Evolutionary conservation across 2,888 invertebrate genomes (phyloP).

Genomic region (Isoperla grammatica): DNA sequence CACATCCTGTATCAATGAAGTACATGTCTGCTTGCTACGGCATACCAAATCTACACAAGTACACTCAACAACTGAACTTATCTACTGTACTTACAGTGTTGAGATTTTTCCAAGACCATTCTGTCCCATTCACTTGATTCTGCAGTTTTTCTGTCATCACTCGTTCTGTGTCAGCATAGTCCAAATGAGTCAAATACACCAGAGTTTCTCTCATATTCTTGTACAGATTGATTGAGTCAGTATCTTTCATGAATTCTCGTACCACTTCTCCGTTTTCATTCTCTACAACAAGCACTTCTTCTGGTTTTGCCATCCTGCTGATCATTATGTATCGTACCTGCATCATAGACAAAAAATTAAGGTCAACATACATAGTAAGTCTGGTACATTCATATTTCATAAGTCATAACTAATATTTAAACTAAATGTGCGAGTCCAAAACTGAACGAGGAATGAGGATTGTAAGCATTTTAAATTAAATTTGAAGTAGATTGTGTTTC

Average conservation of each 20-base stretch:
- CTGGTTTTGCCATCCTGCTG: constrained; percentile 98
- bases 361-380: background rate
- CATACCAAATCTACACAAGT: too few relatives aligned
- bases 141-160: constrained; percentile 99
- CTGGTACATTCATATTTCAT: background rate
- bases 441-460: too few relatives aligned
- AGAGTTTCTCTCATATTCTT: constrained; percentile 98
- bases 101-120: constrained; percentile 99
- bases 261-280: constrained; percentile 99
- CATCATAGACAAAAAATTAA: constrained; percentile 10
- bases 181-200: constrained; percentile 97
- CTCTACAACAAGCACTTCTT: constrained; percentile 98
- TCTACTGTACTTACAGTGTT: constrained; percentile 71
- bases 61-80: too few relatives aligned
- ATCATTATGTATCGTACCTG: constrained; percentile 94
- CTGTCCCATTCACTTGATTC: constrained; percentile 96
- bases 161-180: constrained; percentile 94
- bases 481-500: too few relatives aligned
- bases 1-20: too few relatives aligned
- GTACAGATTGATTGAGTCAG: constrained; percentile 98
- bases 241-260: constrained; percentile 99
- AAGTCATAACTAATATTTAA: constrained; percentile 1
- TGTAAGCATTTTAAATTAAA: too few relatives aligned
- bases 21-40: too few relatives aligned
- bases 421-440: background rate